Evolutionary conservation across 2,888 invertebrate genomes (phyloP).

Genomic region (Eristalis tenax): DNA sequence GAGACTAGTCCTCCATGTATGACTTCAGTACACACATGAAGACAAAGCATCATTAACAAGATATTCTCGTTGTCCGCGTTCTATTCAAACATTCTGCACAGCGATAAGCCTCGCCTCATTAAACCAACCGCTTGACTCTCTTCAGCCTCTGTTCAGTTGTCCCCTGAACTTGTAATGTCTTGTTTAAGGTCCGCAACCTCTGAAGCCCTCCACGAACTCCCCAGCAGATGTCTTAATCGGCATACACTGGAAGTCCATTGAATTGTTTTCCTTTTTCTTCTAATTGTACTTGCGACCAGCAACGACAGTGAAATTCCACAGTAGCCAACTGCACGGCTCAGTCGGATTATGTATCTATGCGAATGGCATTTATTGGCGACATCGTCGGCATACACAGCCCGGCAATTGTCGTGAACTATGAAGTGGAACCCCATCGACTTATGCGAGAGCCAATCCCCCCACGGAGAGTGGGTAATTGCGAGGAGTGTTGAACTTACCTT

Average conservation of each 20-base stretch:
- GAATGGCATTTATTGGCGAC: conserved; percentile 56
- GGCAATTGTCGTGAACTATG: conserved; percentile 44
- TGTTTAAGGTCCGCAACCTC: conserved; percentile 13
- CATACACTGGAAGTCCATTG: neutral
- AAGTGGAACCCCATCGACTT: conserved; percentile 13
- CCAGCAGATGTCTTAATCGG: conserved; percentile 40
- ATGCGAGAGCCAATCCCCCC: neutral
- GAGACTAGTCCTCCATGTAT: neutral
- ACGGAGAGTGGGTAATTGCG: neutral
- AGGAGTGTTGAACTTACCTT: neutral
- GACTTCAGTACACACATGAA: neutral
- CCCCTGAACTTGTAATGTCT: neutral
- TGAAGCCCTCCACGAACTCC: conserved; percentile 32
- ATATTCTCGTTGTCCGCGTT: neutral
- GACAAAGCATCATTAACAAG: neutral
- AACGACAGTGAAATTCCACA: conserved; percentile 20
- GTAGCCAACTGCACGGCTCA: conserved; percentile 40
- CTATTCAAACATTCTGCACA: conserved; percentile 15
- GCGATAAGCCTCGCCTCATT: conserved; percentile 26
- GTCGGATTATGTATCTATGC: conserved; percentile 37
- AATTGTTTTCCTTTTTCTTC: conserved; percentile 25
- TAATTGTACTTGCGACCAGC: conserved; percentile 15
- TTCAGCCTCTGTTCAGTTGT: neutral
- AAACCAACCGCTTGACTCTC: conserved; percentile 1
- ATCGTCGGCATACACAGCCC: conserved; percentile 18